Percentiles rank a stretch among this genome's conserved stretches.
Conservation (phyloP, 2,888 invertebrate genomes). For the Thecophora atra region DNA sequence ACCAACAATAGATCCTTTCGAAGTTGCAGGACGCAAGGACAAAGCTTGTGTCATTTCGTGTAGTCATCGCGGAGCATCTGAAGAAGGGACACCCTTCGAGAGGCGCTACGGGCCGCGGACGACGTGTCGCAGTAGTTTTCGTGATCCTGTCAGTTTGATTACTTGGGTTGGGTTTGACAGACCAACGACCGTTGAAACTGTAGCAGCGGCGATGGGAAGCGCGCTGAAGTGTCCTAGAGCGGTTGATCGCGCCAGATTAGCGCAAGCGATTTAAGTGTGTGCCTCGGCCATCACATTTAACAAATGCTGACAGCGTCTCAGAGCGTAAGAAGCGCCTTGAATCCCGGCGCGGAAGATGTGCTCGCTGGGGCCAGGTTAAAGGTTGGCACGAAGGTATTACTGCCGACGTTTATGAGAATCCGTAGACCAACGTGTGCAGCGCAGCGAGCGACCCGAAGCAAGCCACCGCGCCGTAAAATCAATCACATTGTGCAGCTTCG, state of each 20-base stretch:
- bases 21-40: background rate
- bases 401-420: background rate
- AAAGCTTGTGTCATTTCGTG: background rate
- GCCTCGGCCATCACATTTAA: constrained; percentile 29
- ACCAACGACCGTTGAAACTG: background rate
- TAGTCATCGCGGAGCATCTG: background rate
- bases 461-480: background rate
- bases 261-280: background rate
- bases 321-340: constrained; percentile 18
- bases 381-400: background rate
- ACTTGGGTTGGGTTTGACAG: constrained; percentile 20
- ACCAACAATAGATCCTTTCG: background rate
- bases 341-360: background rate
- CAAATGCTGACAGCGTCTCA: constrained; percentile 22
- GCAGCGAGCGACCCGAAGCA: no score
- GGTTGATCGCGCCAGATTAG: background rate
- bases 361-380: background rate
- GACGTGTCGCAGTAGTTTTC: background rate
- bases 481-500: background rate
- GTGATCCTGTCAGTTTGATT: constrained; percentile 33
- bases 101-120: background rate
- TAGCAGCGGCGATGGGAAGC: background rate
- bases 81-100: background rate
- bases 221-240: background rate
- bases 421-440: no score